Evolutionary conservation across 2,797 vertebrate species (phyloP).

Genomic region (Melopsittacus undulatus): DNA sequence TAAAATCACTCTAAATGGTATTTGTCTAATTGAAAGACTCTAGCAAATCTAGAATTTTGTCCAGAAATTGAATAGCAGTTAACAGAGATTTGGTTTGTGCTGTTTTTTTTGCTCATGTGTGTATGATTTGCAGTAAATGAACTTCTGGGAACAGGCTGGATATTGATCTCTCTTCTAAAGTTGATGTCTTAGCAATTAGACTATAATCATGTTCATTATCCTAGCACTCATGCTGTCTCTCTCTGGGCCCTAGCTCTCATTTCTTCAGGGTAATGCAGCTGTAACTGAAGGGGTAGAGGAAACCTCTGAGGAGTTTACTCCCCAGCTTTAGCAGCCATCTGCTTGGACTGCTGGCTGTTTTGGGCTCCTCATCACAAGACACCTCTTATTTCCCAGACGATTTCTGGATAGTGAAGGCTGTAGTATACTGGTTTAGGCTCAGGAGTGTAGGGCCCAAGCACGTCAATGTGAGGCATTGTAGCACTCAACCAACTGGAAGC

Average conservation of each 20-base stretch:
- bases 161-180: neutral
- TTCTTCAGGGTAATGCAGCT: neutral
- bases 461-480: neutral
- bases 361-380: neutral
- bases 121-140: neutral
- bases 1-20: neutral
- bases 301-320: neutral
- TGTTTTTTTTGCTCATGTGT: neutral
- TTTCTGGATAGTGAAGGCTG: neutral
- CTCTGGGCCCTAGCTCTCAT: neutral
- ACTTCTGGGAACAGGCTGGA: neutral
- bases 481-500: neutral
- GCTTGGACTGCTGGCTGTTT: neutral
- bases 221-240: fast-evolving
- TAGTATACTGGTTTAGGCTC: neutral
- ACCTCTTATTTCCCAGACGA: neutral
- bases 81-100: neutral
- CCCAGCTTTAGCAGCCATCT: neutral
- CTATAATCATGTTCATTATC: neutral
- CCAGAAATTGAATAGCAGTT: neutral
- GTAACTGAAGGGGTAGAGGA: neutral
- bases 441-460: neutral
- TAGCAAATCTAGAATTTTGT: neutral
- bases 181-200: neutral
- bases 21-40: neutral